phyloP scores from a whole-genome alignment of 2,888 invertebrate genomes.

The Andricus quercusramuli region DNA sequence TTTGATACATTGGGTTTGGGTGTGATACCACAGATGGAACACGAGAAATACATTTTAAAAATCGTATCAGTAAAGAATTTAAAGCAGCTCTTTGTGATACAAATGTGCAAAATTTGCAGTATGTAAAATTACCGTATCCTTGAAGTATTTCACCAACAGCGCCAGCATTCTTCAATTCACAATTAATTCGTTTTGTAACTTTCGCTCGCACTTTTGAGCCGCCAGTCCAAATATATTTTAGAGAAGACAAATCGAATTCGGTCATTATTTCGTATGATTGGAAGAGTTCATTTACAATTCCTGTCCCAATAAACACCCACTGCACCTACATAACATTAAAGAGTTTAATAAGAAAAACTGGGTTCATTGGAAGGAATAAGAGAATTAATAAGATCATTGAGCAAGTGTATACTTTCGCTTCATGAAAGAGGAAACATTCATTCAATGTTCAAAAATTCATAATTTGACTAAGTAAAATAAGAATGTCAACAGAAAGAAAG shows the following conservation, averaged over 20 bases:
- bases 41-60: neutral
- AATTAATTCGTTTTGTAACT: conserved; percentile 52
- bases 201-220: conserved; percentile 62
- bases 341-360: no score
- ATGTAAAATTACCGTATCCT: conserved; percentile 59
- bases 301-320: conserved; percentile 60
- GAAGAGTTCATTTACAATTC: conserved; percentile 55
- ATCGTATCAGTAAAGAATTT: neutral
- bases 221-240: conserved; percentile 58
- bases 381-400: no score
- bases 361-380: no score
- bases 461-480: no score
- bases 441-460: no score
- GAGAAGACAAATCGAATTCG: conserved; percentile 59
- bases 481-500: no score
- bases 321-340: conserved; percentile 54
- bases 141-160: conserved; percentile 47
- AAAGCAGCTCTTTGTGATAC: no score
- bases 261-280: conserved; percentile 55
- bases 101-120: no score
- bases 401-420: no score
- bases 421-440: no score
- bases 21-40: neutral
- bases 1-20: no score
- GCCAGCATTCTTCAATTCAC: conserved; percentile 51